Conservation (phyloP, 2,888 invertebrate species). For the Diadegma fenestrale region DNA sequence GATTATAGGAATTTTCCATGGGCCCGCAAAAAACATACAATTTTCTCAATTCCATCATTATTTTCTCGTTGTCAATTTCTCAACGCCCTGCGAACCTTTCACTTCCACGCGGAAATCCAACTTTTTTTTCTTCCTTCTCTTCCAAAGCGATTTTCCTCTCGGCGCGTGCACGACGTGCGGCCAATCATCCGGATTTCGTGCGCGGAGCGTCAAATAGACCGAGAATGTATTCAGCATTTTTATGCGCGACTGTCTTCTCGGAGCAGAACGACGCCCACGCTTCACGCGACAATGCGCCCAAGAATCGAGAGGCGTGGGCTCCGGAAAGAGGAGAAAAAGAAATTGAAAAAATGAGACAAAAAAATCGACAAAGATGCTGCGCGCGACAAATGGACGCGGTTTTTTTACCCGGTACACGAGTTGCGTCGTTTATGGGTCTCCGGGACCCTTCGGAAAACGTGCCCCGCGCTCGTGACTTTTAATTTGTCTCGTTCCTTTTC, state of each 20-base stretch:
- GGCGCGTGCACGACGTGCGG: conserved; percentile 9
- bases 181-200: conserved; percentile 57
- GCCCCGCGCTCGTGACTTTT: conserved; percentile 64
- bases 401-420: conserved; percentile 45
- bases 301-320: conserved; percentile 60
- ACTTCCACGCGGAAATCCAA: conserved; percentile 29
- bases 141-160: conserved; percentile 23
- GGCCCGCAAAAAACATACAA: conserved; percentile 62
- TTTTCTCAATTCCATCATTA: conserved; percentile 58
- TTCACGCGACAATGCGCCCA: conserved; percentile 47
- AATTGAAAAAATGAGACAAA: conserved; percentile 9
- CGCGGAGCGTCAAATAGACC: conserved; percentile 64
- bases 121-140: background rate
- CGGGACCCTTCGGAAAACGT: conserved; percentile 20
- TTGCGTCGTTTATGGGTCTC: conserved; percentile 29
- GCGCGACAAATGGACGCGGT: conserved; percentile 47
- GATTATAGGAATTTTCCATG: conserved; percentile 5
- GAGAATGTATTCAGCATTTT: conserved; percentile 44
- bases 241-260: conserved; percentile 41
- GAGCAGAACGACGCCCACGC: conserved; percentile 60
- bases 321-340: background rate
- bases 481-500: conserved; percentile 44
- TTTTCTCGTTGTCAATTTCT: conserved; percentile 12
- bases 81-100: background rate
- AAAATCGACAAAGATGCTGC: conserved; percentile 51